phyloP scores from a whole-genome alignment of 2,797 vertebrate genomes.

The Anguilla obscura region DNA sequence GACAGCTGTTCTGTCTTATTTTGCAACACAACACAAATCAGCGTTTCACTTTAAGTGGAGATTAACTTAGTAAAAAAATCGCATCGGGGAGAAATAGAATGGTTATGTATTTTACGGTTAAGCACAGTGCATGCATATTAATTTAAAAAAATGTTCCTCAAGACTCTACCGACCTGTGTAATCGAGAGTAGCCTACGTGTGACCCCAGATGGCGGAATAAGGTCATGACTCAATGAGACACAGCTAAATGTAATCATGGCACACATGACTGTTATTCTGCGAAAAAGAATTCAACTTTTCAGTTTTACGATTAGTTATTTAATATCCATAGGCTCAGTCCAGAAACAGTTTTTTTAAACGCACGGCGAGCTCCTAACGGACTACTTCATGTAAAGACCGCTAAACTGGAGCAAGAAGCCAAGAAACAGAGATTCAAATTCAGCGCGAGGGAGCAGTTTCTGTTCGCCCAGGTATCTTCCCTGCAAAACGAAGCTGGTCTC shows the following conservation, averaged over 20 bases:
- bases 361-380: conserved; percentile 54
- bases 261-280: too few relatives aligned
- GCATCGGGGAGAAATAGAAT: too few relatives aligned
- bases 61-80: too few relatives aligned
- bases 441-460: conserved; percentile 65
- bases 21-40: too few relatives aligned
- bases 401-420: conserved; percentile 53
- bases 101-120: not conserved
- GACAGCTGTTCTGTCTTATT: too few relatives aligned
- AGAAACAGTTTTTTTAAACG: conserved; percentile 59
- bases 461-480: conserved; percentile 62
- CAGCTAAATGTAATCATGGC: not conserved
- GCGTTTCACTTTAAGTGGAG: too few relatives aligned
- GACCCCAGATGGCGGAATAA: not conserved
- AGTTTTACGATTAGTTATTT: too few relatives aligned
- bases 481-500: conserved; percentile 67
- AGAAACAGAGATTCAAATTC: conserved; percentile 59
- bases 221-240: not conserved
- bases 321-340: not conserved
- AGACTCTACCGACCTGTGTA: too few relatives aligned
- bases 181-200: not conserved
- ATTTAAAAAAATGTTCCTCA: not conserved
- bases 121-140: not conserved
- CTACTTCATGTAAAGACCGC: conserved; percentile 51
- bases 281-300: too few relatives aligned